Evolutionary conservation across 2,113 vertebrate species (phyloP).

Genomic region (Polypterus bichir): DNA sequence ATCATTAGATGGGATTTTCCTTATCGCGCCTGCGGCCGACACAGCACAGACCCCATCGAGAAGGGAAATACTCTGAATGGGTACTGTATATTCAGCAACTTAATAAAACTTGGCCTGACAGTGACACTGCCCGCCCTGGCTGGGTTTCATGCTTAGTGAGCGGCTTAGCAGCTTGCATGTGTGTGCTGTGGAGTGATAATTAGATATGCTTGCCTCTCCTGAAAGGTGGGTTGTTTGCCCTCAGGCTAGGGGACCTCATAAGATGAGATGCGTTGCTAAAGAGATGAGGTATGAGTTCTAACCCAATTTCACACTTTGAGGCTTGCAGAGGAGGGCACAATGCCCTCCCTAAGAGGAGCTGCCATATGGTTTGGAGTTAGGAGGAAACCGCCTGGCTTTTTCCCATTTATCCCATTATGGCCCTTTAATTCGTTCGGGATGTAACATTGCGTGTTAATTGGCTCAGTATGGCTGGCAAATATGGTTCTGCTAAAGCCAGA

Average conservation of each 20-base stretch:
- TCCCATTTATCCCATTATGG: constrained; percentile 60
- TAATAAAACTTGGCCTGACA: background rate
- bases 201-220: constrained; percentile 36
- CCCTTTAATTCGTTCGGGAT: constrained; percentile 61
- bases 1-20: too few species aligned
- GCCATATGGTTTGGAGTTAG: constrained; percentile 53
- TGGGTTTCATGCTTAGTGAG: background rate
- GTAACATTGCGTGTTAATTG: constrained; percentile 60
- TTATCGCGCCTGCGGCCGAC: too few species aligned
- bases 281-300: constrained; percentile 45
- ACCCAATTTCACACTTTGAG: constrained; percentile 63
- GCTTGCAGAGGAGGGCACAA: constrained; percentile 41
- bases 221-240: constrained; percentile 41
- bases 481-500: constrained; percentile 32
- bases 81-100: too few species aligned
- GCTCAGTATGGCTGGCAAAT: constrained; percentile 55
- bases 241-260: constrained; percentile 35
- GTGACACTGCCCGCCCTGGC: constrained; percentile 2
- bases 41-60: too few species aligned
- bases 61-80: too few species aligned
- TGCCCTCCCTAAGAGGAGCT: constrained; percentile 36
- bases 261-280: constrained; percentile 38
- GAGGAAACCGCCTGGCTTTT: constrained; percentile 54
- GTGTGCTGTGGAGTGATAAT: constrained; percentile 38
- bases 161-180: constrained; percentile 29